Evolutionary conservation across 37 sponge, comb jelly and placozoan species (phyloP), one percentile per base, ranked within the genome.

Genomic region (Dysidea cf. avara): DNA sequence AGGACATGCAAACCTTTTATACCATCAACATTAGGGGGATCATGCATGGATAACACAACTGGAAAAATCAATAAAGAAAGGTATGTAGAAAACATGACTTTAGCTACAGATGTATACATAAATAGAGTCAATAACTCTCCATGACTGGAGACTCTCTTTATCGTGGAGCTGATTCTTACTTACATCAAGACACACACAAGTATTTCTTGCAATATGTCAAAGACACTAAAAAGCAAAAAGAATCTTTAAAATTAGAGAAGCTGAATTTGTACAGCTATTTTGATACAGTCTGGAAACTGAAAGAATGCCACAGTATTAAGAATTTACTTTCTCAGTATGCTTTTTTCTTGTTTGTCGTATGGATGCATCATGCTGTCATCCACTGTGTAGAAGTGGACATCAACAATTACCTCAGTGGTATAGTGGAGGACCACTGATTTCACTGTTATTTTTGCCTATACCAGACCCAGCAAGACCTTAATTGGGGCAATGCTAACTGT

Each of bases 61-160:
- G 65, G 31, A 26, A 50, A 64, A 9, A 53, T 80, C 1, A 54
- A 80, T 32, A 22, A 46, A 31, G 37, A 31, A 4, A 61, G 34
- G 16, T 35, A 69, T 0, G 18, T 3, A 30, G 22, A 71, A 1
- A 81, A 81, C 34, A 25, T 81, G 46, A 31, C 21, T 2, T 39
- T 80, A 16, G 81, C 81, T 1, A 81, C 52, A 39, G 54, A 49
- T n/a, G 82, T 56, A 20, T 70, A 80, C 61, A 71, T 81, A 20
- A 38, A 34, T 38, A 31, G 82, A 30, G 82, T 81, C 25, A 54
- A 81, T 65, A 34, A 49, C 1, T 55, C 66, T 37, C 66, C 66
- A 28, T 81, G 82, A 64, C 64, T 72, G 82, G 73, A n/a, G 67
- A 81, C 3, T 53, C 82, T 1, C 60, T 81, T 11, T 74, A 46